Evolutionary conservation across 1,140 invertebrate species (phyloP), one percentile per base, ranked within the genome.

Genomic region (Centruroides sculpturatus): DNA sequence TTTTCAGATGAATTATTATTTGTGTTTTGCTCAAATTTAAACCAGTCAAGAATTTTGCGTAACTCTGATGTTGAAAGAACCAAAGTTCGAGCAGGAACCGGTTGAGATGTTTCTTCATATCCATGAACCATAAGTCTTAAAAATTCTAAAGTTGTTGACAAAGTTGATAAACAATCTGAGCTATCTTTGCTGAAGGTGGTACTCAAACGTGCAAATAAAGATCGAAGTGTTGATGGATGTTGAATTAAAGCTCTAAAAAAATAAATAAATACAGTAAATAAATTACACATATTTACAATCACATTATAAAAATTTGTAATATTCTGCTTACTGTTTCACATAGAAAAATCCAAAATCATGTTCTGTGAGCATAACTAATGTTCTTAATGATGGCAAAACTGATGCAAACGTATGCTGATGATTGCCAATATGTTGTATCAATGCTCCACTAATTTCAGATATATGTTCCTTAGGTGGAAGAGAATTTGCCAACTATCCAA

Each of bases 331-430:
- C 41, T 75, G 79, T 73, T 83, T 82, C 57, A 91, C 76, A 66
- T 86, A 81, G 71, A 82, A 84, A 70, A 89, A 88, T 12, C 86
- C 87, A 71, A 85, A 88, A 74, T 92, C 86, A 69, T 89, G 85
- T 68, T 91, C 87, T 0, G 84, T 84, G 9, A 91, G 72, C 55
- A 89, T 80, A n/a, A 86, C 80, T 49, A 89, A 79, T 3, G 85
- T 84, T 59, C 87, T 72, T 6, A 89, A 73, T 47, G 83, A 80
- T 4, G 84, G 80, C 48, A 85, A 76, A 8, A 85, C 79, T 3
- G 85, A 83, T 5, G 82, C 77, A 61, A 82, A 83, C 0, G 79
- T 81, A 64, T 84, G 82, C 51, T 82, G 80, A 0, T 75, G 65
- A 62, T 73, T 71, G 11, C 72, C 68, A 0, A 89, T 74, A 70